Evolutionary conservation across 1,140 invertebrate genomes (phyloP).

Genomic region (Habropoda laboriosa): DNA sequence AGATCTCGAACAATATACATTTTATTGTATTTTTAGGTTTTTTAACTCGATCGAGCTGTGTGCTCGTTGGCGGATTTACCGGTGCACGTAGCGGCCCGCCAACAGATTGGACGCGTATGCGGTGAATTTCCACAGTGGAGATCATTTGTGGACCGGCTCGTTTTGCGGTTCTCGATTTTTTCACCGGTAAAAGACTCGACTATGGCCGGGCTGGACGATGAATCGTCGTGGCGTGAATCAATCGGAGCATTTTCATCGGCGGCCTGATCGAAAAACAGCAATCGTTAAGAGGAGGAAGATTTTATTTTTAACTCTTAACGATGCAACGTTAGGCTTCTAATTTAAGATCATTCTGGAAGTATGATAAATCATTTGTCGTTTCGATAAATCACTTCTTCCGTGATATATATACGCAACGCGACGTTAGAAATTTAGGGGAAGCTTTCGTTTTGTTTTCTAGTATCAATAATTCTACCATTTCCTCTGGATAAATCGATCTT

Average conservation of each 20-base stretch:
- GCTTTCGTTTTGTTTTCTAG: not conserved
- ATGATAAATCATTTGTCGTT: not conserved
- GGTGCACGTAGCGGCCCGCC: not conserved
- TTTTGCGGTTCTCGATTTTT: not conserved
- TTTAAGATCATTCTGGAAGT: not conserved
- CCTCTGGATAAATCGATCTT: not conserved
- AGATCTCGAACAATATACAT: slow-evolving; percentile 43
- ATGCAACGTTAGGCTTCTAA: not conserved
- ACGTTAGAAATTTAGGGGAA: not conserved
- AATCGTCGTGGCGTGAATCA: not conserved
- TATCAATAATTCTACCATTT: not conserved
- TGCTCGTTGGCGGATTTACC: slow-evolving; percentile 16
- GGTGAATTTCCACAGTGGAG: slow-evolving; percentile 6
- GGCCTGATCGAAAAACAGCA: slow-evolving; percentile 9
- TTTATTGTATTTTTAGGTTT: slow-evolving; percentile 40
- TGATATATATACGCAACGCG: not conserved
- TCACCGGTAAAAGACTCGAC: not conserved
- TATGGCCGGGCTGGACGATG: not conserved
- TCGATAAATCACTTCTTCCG: not conserved
- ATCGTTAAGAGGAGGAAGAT: not conserved
- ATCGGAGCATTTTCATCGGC: not conserved
- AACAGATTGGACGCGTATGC: not conserved
- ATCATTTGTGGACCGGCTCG: not conserved
- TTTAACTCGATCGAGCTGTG: not conserved
- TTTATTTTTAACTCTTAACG: slow-evolving; percentile 42